Evolutionary conservation across 2,888 invertebrate species (phyloP).

Genomic region (Cerceris ruficornis): DNA sequence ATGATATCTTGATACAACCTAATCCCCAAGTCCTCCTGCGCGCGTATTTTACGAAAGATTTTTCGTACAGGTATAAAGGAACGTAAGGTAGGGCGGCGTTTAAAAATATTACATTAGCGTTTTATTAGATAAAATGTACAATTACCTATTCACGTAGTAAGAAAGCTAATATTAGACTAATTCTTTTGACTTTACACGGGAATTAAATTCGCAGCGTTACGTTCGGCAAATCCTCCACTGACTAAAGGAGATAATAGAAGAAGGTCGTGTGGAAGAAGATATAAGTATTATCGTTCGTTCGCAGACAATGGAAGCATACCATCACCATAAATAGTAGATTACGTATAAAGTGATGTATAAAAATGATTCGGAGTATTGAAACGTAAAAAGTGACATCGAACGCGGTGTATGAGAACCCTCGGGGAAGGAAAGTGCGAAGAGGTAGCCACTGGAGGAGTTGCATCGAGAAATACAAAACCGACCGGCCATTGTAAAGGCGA

Average conservation of each 20-base stretch:
- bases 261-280: slow-evolving; percentile 56
- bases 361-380: slow-evolving; percentile 39
- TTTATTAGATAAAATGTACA: slow-evolving; percentile 81
- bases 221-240: slow-evolving; percentile 80
- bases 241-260: slow-evolving; percentile 71
- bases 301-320: slow-evolving; percentile 75
- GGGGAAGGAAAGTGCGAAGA: slow-evolving; percentile 53
- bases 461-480: slow-evolving; percentile 74
- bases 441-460: slow-evolving; percentile 80
- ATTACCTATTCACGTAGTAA: slow-evolving; percentile 76
- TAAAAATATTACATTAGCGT: slow-evolving; percentile 71
- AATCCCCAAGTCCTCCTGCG: too few relatives aligned
- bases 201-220: slow-evolving; percentile 76
- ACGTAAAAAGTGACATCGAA: slow-evolving; percentile 45
- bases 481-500: slow-evolving; percentile 69
- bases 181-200: slow-evolving; percentile 79
- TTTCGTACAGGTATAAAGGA: not conserved
- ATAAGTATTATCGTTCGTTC: slow-evolving; percentile 59
- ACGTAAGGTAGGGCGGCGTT: not conserved
- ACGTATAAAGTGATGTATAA: slow-evolving; percentile 40
- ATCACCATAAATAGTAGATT: slow-evolving; percentile 73
- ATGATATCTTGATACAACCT: not conserved
- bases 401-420: slow-evolving; percentile 51
- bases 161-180: slow-evolving; percentile 80
- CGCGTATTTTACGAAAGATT: too few relatives aligned